These are phyloP conservation scores for Paratrypauchen microcephalus DNA, from an alignment of 2,797 vertebrate species.

Conservation along the genomic window DNA sequence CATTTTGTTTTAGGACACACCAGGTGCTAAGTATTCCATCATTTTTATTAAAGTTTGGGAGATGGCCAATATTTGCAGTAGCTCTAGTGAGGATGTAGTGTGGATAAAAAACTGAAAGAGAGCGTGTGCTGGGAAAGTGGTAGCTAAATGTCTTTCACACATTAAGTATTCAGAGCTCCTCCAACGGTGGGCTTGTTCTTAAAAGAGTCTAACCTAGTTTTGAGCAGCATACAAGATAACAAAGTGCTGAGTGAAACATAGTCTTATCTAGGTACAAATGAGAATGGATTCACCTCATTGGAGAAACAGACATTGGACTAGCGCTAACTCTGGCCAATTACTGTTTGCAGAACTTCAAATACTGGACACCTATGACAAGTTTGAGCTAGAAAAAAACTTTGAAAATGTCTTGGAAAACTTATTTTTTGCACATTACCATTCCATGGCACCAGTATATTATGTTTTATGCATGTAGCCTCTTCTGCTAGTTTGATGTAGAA, in stretches of 20 bases:
- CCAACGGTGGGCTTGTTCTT: slow-evolving; percentile 27
- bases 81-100: slow-evolving; percentile 12
- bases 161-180: slow-evolving; percentile 30
- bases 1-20: slow-evolving; percentile 3
- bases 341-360: background rate
- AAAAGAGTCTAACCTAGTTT: slow-evolving; percentile 39
- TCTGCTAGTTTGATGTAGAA: background rate
- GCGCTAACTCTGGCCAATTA: slow-evolving; percentile 7
- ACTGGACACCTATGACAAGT: background rate
- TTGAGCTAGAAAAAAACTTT: background rate
- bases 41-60: slow-evolving; percentile 14
- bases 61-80: slow-evolving; percentile 25
- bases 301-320: slow-evolving; percentile 36
- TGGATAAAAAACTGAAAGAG: slow-evolving; percentile 21
- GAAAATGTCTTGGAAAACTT: background rate
- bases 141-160: slow-evolving; percentile 34
- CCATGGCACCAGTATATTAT: background rate
- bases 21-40: slow-evolving; percentile 10
- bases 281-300: slow-evolving; percentile 41
- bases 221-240: slow-evolving; percentile 41
- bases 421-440: background rate
- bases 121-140: slow-evolving; percentile 24
- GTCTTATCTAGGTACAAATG: slow-evolving; percentile 33
- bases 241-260: slow-evolving; percentile 52
- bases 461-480: background rate